Evolutionary conservation across 1,140 invertebrate genomes (phyloP).

Genomic region (Drosophila hydei): DNA sequence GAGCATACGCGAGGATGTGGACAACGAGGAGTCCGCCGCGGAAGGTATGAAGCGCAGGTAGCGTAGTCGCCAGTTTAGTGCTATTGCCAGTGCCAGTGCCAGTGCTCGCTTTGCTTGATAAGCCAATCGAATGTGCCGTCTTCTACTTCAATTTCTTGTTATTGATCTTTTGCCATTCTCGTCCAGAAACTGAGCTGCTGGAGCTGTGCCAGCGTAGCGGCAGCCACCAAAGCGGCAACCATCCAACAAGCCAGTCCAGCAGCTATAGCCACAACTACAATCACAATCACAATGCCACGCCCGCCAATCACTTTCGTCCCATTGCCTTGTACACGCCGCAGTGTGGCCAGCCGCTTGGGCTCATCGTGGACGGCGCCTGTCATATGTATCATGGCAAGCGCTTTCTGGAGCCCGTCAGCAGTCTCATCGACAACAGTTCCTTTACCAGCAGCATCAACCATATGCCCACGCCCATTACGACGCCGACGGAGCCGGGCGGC

Average conservation of each 20-base stretch:
- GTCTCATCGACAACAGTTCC: constrained; percentile 60
- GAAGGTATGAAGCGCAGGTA: constrained; percentile 84
- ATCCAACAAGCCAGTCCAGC: constrained; percentile 37
- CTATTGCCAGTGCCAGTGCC: constrained; percentile 35
- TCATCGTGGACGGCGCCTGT: constrained; percentile 41
- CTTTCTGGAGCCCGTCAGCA: constrained; percentile 65
- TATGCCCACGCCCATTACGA: constrained; percentile 60
- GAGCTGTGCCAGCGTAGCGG: constrained; percentile 34
- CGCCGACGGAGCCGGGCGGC: constrained; percentile 42
- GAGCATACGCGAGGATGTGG: constrained; percentile 73
- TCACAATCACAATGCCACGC: constrained; percentile 32
- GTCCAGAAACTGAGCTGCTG: constrained; percentile 65
- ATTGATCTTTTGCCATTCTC: not conserved
- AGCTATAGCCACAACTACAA: constrained; percentile 25
- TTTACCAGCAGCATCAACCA: constrained; percentile 71
- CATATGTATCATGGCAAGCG: constrained; percentile 71
- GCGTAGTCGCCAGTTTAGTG: constrained; percentile 68
- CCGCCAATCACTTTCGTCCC: constrained; percentile 61
- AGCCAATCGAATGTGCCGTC: not conserved
- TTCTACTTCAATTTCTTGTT: not conserved
- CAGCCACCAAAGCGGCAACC: constrained; percentile 4
- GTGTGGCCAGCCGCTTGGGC: not conserved
- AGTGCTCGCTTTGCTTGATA: constrained; percentile 7
- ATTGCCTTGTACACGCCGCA: constrained; percentile 44
- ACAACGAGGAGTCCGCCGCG: constrained; percentile 67